phyloP scores from a whole-genome alignment of 1,140 invertebrate species.

The Paralvinella palmiformis region DNA sequence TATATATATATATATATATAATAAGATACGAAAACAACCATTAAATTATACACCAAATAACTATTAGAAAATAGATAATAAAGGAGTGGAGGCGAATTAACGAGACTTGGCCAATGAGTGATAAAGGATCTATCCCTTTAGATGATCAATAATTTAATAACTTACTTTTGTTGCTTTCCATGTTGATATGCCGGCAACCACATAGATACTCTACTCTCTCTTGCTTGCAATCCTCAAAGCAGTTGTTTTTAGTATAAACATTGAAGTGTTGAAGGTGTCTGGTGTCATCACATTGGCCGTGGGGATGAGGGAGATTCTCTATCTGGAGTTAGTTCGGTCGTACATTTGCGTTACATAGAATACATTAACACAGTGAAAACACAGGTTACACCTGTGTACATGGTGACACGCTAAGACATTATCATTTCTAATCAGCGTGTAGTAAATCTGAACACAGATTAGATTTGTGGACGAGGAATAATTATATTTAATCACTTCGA shows the following conservation, averaged over 20 bases:
- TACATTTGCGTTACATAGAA: no score
- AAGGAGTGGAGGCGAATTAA: background rate
- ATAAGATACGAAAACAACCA: no score
- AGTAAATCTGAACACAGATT: no score
- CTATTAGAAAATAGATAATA: no score
- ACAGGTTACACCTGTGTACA: no score
- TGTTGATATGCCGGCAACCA: background rate
- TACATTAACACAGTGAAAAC: no score
- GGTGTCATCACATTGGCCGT: background rate
- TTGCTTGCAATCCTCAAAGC: background rate
- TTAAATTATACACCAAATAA: no score
- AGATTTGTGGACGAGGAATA: no score
- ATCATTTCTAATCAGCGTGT: no score
- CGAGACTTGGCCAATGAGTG: background rate
- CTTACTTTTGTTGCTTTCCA: background rate
- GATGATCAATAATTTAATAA: background rate
- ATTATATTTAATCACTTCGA: no score
- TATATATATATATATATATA: no score
- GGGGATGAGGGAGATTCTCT: background rate
- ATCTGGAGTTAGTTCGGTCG: background rate
- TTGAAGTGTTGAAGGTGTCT: background rate
- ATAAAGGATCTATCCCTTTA: background rate
- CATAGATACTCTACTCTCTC: background rate
- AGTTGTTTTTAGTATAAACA: background rate
- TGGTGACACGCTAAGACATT: no score